Base-by-base conservation (phyloP, 2,797 vertebrate genomes). In the Lithobates sylvaticus region DNA sequence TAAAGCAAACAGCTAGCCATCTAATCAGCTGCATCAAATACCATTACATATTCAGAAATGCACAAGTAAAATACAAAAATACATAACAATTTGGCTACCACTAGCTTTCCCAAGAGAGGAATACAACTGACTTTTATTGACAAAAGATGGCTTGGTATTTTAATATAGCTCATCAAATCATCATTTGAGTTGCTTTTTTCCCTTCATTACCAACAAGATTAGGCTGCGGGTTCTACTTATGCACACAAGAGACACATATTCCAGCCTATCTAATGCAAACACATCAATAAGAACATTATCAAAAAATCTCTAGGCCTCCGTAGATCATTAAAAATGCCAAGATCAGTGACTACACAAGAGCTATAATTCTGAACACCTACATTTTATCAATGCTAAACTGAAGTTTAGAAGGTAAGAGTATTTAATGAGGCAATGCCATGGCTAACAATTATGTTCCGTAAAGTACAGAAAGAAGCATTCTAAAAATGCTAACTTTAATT, bases 181-280 rank as follows among this genome's bases (percentile, higher is more conserved):
- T 18, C 13, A 81, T 70, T 61, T 50, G 36, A 1, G 34, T 6
- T 75, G 34, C 7, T 71, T 86, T 81, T 76, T 88, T 82, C 76
- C 81, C 54, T 88, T 86, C 74, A 88, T 87, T 80, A 88, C 73
- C 81, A 85, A 81, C 50, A 84, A 88, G 68, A 81, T 79, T 87
- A 84, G 80, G 61, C 73, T 61, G 89, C 83, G 79, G 76, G 68
- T 85, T 87, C 18, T 84, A 36, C 67, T 65, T 83, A 81, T 42
- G 39, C 18, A 69, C 61, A 78, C n/a, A 64, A 76, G 72, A 50
- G 39, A 74, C 3, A 76, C 21, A 86, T 12, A 34, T 77, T 82
- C 79, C 85, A 76, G 81, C 58, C 84, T 87, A 84, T 79, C 68
- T 77, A 87, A 44, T 75, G 86, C 84, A 82, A 76, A 54, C 88